Percentiles rank a stretch among this genome's conserved stretches.
Conservation (phyloP, 1,140 invertebrate species). For the silkworm (Bombyx mori) region DNA sequence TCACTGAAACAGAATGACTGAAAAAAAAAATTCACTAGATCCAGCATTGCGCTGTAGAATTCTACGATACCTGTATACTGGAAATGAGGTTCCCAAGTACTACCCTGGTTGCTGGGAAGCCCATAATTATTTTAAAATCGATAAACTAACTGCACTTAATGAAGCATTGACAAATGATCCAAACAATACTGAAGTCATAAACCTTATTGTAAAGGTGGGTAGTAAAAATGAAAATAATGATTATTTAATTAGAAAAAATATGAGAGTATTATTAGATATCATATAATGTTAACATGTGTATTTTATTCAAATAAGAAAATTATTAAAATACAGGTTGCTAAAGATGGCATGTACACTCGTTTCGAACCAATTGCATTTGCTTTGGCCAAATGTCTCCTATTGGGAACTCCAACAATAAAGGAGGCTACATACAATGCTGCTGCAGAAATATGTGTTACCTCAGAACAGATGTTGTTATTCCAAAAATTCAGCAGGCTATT, state of each 20-base stretch:
- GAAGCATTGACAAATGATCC: conserved; percentile 45
- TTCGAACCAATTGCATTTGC: conserved; percentile 74
- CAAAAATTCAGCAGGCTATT: conserved; percentile 68
- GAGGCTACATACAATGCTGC: conserved; percentile 71
- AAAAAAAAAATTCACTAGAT: conserved; percentile 25
- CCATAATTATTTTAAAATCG: conserved; percentile 66
- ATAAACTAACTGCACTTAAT: conserved; percentile 59
- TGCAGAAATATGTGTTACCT: conserved; percentile 66
- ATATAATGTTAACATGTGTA: not conserved
- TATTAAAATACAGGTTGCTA: conserved; percentile 55
- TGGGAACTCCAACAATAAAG: conserved; percentile 51
- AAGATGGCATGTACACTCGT: conserved; percentile 68
- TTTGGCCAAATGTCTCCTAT: conserved; percentile 70
- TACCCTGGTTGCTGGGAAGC: conserved; percentile 72
- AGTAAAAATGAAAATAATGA: not conserved
- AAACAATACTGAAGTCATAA: conserved; percentile 57
- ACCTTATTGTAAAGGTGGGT: conserved; percentile 66
- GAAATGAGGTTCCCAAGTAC: conserved; percentile 71
- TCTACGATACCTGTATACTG: conserved; percentile 68
- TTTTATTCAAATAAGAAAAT: conserved; percentile 7
- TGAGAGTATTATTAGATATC: not conserved
- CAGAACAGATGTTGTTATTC: conserved; percentile 75
- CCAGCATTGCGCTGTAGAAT: conserved; percentile 46
- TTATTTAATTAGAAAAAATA: not conserved
- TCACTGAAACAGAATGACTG: conserved; percentile 12